Base-by-base conservation (phyloP, 2,888 invertebrate species). In the Julus scandinavius region DNA sequence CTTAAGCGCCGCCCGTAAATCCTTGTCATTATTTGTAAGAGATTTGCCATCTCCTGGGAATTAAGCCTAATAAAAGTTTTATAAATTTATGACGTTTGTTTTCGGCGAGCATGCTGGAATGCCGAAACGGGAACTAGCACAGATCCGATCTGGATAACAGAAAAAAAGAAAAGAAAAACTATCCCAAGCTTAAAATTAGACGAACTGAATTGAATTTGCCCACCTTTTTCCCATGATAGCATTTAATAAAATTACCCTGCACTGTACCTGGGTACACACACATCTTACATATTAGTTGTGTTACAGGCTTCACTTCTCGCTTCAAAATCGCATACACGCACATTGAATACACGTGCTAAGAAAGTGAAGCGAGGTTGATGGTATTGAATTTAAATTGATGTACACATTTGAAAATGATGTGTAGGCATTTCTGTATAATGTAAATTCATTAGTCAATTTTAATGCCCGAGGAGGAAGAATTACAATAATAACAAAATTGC, bases 1-100 rank as follows among this genome's bases (percentile, higher is more conserved):
- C 72, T 72, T 72, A 72, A 72, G 72, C 72, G 72, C 72, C 72
- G 72, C 72, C 72, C 72, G 72, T 72, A 72, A 72, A 72, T 72
- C 72, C 72, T 72, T 72, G 72, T 72, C 72, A 72, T 72, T 72
- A 72, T 72, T 72, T 72, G 72, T 72, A 72, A 72, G 72, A 72
- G 72, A 72, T 72, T 72, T 72, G 72, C 72, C 72, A 72, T 72
- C 72, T 72, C 72, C 72, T 7, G 72, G 72, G 72, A 72, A 20
- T 72, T 72, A 72, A 72, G 72, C 72, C 72, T 72, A 72, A 72
- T 72, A 72, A 72, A 72, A 72, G 72, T 72, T 72, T 72, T 72
- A 72, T 72, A 72, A 72, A 72, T 72, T 72, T 72, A 72, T 20
- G 72, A 72, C 72, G 72, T 72, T 72, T 72, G 72, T 72, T 72